Percentiles rank a stretch among this genome's conserved stretches.
Conservation (phyloP, 2,113 vertebrate species). For the Gambusia holbrooki region DNA sequence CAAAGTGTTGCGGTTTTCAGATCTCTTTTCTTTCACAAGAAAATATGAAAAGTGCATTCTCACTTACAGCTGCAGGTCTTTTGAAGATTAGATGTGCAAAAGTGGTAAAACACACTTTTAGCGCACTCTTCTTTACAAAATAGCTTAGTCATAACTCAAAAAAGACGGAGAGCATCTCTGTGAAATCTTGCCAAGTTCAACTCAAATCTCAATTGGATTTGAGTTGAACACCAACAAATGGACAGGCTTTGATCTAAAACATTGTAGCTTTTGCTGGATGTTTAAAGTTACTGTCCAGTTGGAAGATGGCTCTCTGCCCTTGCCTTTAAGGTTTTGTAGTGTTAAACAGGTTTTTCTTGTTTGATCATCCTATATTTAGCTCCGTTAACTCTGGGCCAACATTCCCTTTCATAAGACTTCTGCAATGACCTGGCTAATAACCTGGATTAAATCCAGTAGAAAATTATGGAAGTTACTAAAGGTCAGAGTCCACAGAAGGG, state of each 20-base stretch:
- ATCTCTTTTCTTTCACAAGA: neutral
- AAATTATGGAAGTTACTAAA: neutral
- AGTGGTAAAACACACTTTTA: no score
- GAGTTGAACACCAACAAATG: no score
- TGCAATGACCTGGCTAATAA: neutral
- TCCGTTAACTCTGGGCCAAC: no score
- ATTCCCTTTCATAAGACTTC: neutral
- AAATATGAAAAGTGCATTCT: neutral
- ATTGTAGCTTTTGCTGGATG: no score
- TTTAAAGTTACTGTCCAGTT: no score
- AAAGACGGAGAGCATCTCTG: neutral
- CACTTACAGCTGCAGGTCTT: neutral
- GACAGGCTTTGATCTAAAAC: no score
- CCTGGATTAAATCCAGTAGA: neutral
- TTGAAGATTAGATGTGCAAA: neutral
- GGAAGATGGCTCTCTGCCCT: no score
- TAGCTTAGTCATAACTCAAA: neutral
- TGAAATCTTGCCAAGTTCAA: no score
- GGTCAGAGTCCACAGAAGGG: neutral
- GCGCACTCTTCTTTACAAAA: neutral
- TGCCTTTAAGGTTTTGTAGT: no score
- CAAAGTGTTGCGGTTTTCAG: neutral
- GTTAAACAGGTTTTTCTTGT: no score
- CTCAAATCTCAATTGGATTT: no score
- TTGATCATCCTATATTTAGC: no score